These are phyloP conservation scores for Mastomys coucha DNA, from an alignment of 2,113 vertebrate genomes.

Conservation along the genomic window DNA sequence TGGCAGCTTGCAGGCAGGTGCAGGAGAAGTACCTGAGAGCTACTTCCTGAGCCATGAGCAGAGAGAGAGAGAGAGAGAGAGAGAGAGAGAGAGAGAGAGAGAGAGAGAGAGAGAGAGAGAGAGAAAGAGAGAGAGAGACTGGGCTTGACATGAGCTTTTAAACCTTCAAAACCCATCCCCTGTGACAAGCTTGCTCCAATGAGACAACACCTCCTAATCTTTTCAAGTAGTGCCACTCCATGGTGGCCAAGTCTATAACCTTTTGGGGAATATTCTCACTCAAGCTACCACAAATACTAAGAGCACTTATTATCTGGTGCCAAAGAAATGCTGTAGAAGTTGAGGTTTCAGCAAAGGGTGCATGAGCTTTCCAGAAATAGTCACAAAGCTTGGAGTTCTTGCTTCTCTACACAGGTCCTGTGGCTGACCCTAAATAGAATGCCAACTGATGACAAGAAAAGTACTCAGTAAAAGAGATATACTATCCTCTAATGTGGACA, in stretches of 20 bases:
- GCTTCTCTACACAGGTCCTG: background rate
- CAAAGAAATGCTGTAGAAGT: constrained; percentile 31
- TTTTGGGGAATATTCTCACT: background rate
- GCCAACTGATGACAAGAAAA: background rate
- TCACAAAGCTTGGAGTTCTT: background rate
- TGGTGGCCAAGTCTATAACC: background rate
- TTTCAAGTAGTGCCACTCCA: background rate
- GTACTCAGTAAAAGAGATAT: background rate
- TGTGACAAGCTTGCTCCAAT: background rate
- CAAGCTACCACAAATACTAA: background rate
- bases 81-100: too few species aligned
- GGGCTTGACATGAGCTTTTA: background rate
- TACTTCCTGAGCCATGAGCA: background rate
- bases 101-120: too few species aligned
- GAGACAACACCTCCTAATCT: background rate
- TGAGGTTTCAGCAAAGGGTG: background rate
- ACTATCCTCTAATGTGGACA: background rate
- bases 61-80: too few species aligned
- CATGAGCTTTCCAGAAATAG: background rate
- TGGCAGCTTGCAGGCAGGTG: background rate
- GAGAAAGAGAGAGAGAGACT: too few species aligned
- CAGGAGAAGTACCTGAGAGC: background rate
- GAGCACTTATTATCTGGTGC: background rate
- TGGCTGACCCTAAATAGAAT: background rate
- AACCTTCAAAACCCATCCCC: background rate